Evolutionary conservation across 2,113 vertebrate species (phyloP), one percentile per base, ranked within the genome.

Genomic region (Ciconia stormi): DNA sequence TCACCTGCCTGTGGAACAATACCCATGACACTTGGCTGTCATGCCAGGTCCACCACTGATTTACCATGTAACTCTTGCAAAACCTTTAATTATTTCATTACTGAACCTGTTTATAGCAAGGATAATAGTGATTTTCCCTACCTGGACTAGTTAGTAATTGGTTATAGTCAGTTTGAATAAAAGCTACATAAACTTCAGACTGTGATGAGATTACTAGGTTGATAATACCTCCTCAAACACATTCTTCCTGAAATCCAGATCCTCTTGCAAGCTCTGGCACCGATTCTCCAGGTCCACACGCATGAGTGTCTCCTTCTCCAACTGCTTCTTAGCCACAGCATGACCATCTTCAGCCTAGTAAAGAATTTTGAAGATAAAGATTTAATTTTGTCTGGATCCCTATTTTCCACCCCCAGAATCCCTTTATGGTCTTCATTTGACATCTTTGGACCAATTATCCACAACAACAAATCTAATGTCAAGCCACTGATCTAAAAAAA

Each of bases 261-360:
- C 99, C 89, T 99, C 99, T 47, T 98, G 97, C 80, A 99, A 97
- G 47, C 99, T 99, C 96, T 99, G 99, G 87, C 99, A 99, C 47
- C 99, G 99, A 95, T 99, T 99, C 96, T 99, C 99, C 97, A 99
- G 85, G 97, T 99, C 99, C 36, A 99, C 99, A 4, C 99, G 98
- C 98, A 99, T 98, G 55, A 99, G 98, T 0, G 99, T 99, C 95
- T 99, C 99, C 32, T 99, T 97, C 97, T 99, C 99, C 98, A 99
- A 93, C 94, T 99, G 99, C 76, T 99, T 98, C 91, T 99, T 99
- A 22, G 99, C 99, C 82, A 99, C 99, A 8, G 98, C 97, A 25
- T 99, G 99, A 26, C 98, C 97, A 53, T 99, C 99, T 97, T 99
- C 99, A 8, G 98, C 99, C 99, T 99, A 82, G 26, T 21, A 38